Evolutionary conservation across 2,888 invertebrate species (phyloP), one percentile per base, ranked within the genome.

Genomic region (Gibbula magus): DNA sequence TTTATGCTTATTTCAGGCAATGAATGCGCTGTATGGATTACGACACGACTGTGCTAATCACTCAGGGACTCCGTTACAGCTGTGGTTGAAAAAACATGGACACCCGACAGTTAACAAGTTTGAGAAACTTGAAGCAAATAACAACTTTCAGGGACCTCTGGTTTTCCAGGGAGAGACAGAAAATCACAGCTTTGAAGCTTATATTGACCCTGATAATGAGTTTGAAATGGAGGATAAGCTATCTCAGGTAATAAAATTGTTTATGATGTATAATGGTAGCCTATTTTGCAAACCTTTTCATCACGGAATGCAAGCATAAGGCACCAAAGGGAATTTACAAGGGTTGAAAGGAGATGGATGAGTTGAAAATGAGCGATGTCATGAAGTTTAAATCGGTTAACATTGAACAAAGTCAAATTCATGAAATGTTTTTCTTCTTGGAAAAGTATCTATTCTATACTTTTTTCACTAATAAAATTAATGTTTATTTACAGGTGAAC

Each of bases 71-170:
- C 98, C 98, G 0, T 93, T 99, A 82, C 95, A 97, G 90, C 96
- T 97, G 0, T 99, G 99, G 98, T 93, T 99, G 8, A 96, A 97
- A 90, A 96, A 96, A 45, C 97, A 98, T 92, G 98, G 96, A 0
- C 94, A 95, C 82, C 95, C 96, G 22, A 97, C 97, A 88, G 94
- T 98, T 86, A 94, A 96, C 29, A 97, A 96, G 93, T 97, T 97
- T 92, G 94, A 96, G 81, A 95, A 95, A 66, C 82, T 87, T 25
- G 83, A 79, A 51, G 81, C 85, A 78, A 84, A 82, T 5, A 84
- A 84, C n/a, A 94, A 94, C 84, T 94, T 95, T 66, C 94, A 94
- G 91, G 94, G 96, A 87, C 97, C 97, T 0, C 94, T 98, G 90
- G 90, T 96, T 51, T 98, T 98, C 92, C 95, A 96, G 88, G 96